Conservation (phyloP, 2,888 invertebrate genomes). For the Pyrrhia umbra region DNA sequence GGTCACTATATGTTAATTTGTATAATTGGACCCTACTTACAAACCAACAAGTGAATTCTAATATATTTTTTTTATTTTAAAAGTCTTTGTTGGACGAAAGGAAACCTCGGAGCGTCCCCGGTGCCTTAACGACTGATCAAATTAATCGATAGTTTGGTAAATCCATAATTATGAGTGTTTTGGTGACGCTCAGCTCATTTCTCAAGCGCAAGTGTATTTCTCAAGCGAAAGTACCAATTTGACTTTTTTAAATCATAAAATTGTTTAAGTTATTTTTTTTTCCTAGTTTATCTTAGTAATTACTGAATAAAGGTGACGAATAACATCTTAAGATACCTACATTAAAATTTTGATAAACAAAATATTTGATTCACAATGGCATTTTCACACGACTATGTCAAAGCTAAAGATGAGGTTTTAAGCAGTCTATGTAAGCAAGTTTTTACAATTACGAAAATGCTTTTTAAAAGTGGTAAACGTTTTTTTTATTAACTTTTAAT, state of each 20-base stretch:
- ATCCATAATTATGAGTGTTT: neutral
- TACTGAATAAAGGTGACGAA: neutral
- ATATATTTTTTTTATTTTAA: neutral
- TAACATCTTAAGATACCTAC: neutral
- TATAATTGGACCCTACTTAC: constrained; percentile 61
- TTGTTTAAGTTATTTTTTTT: neutral
- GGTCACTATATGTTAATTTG: constrained; percentile 77
- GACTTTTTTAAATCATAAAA: neutral
- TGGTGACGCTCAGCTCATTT: neutral
- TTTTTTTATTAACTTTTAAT: no score
- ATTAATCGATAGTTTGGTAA: neutral
- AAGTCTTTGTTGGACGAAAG: neutral
- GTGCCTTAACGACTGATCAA: neutral
- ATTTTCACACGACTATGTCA: no score
- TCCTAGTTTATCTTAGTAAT: neutral
- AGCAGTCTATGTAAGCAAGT: no score
- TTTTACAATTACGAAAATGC: no score
- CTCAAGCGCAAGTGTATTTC: neutral
- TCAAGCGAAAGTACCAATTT: neutral
- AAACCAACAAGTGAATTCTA: constrained; percentile 21
- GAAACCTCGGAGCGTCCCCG: neutral
- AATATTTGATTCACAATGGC: no score
- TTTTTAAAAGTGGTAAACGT: no score
- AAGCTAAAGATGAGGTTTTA: no score
- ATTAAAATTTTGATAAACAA: no score